Conservation (phyloP, 1,140 invertebrate genomes). For the Eulimnadia texana region DNA sequence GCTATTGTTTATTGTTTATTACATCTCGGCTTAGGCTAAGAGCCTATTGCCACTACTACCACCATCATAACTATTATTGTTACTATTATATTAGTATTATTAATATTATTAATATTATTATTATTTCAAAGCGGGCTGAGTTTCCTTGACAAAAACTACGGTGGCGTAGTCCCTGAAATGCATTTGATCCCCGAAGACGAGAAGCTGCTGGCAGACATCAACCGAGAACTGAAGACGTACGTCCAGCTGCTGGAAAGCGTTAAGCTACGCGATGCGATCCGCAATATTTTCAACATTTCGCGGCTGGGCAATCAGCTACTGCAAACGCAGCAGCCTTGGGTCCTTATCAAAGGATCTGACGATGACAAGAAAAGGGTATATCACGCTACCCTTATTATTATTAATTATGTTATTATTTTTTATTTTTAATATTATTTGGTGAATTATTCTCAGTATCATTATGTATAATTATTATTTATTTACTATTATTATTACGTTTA, state of each 20-base stretch:
- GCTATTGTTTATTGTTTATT: too few relatives aligned
- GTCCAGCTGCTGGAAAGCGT: slow-evolving; percentile 64
- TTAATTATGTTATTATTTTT: slow-evolving; percentile 10
- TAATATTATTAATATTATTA: not conserved
- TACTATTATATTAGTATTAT: too few relatives aligned
- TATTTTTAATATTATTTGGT: slow-evolving; percentile 23
- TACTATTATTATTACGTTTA: too few relatives aligned
- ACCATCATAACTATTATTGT: too few relatives aligned
- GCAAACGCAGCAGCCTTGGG: slow-evolving; percentile 90
- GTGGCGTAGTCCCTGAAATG: slow-evolving; percentile 57
- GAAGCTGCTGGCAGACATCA: slow-evolving; percentile 60
- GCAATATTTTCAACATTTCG: slow-evolving; percentile 72
- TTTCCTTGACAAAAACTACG: slow-evolving; percentile 78
- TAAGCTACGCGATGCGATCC: slow-evolving; percentile 71
- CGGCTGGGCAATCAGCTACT: slow-evolving; percentile 91
- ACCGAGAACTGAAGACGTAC: slow-evolving; percentile 66
- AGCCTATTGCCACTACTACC: too few relatives aligned
- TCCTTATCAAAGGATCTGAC: slow-evolving; percentile 66
- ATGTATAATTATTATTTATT: too few relatives aligned
- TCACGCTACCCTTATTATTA: slow-evolving; percentile 12
- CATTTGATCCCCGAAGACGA: slow-evolving; percentile 51
- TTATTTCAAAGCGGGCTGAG: slow-evolving; percentile 50
- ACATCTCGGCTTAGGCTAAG: too few relatives aligned
- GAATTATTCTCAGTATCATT: too few relatives aligned
- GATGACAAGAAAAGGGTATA: slow-evolving; percentile 51